These are phyloP conservation scores for Nyctereutes procyonoides DNA, from an alignment of 2,113 vertebrate species.

Conservation along the genomic window DNA sequence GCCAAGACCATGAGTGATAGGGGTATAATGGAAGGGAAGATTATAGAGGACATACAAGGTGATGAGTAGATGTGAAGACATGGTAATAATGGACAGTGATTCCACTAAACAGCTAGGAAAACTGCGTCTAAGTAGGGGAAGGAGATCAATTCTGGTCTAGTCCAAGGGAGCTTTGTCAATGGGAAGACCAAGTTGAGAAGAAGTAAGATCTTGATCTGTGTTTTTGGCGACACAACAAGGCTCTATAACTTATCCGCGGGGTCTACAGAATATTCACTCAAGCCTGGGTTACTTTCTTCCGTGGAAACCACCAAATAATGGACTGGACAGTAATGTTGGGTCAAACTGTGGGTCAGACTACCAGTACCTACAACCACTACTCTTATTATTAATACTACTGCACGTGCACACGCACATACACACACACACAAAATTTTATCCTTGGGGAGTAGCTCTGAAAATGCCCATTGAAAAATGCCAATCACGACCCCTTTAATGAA, in stretches of 20 bases:
- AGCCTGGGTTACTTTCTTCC: background rate
- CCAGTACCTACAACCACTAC: background rate
- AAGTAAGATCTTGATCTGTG: background rate
- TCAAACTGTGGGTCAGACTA: background rate
- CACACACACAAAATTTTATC: background rate
- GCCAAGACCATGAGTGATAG: background rate
- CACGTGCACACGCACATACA: background rate
- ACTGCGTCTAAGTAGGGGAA: background rate
- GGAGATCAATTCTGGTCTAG: background rate
- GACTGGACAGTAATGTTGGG: background rate
- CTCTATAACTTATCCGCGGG: background rate
- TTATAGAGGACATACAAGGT: background rate
- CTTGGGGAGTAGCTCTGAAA: background rate
- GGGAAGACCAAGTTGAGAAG: background rate
- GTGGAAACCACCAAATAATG: background rate
- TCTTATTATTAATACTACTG: background rate
- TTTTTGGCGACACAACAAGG: background rate
- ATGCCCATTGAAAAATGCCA: background rate
- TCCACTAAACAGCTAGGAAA: background rate
- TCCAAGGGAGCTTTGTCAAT: background rate
- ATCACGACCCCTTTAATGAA: background rate
- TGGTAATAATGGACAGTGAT: background rate
- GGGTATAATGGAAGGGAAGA: background rate
- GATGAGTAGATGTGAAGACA: background rate
- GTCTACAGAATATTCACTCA: background rate